Conservation (phyloP, 2,888 invertebrate species). For the Nipponacmea schrenckii region DNA sequence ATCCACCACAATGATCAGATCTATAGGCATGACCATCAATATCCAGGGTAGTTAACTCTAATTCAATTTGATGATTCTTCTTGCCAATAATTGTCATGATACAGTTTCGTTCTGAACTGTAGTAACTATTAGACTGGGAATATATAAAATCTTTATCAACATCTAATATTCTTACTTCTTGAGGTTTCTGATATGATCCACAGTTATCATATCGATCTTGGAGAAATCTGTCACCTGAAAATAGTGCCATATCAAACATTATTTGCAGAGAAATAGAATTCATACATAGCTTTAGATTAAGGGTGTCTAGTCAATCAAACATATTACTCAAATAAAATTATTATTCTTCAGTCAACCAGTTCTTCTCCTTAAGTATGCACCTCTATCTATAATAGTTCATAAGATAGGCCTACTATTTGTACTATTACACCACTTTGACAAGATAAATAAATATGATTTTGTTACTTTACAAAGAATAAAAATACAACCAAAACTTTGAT, state of each 20-base stretch:
- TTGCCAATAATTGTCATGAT: conserved; percentile 42
- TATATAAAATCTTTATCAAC: conserved; percentile 28
- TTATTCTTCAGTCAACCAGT: too few species aligned
- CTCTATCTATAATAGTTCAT: too few species aligned
- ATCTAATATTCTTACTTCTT: conserved; percentile 27
- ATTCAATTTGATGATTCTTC: conserved; percentile 37
- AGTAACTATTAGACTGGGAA: conserved; percentile 35
- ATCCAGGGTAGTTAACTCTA: conserved; percentile 31
- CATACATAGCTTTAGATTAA: background rate
- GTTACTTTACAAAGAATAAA: too few species aligned
- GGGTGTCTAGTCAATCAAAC: background rate
- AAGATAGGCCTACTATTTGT: too few species aligned
- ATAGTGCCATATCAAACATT: background rate
- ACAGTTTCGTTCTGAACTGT: conserved; percentile 36
- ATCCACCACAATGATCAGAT: conserved; percentile 28
- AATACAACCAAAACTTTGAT: too few species aligned
- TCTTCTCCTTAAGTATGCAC: too few species aligned
- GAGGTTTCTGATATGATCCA: conserved; percentile 29
- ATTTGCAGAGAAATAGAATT: background rate
- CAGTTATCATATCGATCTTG: conserved; percentile 35
- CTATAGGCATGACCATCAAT: conserved; percentile 33
- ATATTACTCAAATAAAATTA: too few species aligned
- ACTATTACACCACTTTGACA: too few species aligned
- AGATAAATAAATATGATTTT: too few species aligned
- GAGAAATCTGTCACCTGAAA: conserved; percentile 30